Evolutionary conservation across 2,797 vertebrate species (phyloP), one percentile per base, ranked within the genome.

Genomic region (Poecile montanus): DNA sequence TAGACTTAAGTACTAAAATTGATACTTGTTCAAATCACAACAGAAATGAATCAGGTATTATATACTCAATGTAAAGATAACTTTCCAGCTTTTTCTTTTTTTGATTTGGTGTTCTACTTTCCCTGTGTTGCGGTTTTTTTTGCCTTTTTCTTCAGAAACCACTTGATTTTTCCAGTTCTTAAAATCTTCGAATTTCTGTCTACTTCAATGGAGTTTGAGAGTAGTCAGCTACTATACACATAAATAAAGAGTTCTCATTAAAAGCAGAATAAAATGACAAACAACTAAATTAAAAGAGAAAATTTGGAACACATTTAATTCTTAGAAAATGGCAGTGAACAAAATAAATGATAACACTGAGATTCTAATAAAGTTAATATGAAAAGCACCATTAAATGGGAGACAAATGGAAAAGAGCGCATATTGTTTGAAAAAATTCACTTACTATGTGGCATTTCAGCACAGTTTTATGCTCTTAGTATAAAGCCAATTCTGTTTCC

Each of bases 71-170:
- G 29, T 9, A 85, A 7, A 76, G 30, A 45, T 38, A 56, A 15
- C 57, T 93, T 42, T 61, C 8, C 7, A 38, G 9, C 11, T 29
- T 51, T 72, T 45, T 34, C 16, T 42, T 17, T 50, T 50, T 62
- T 32, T 50, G 11, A 38, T 14, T 50, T 0, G 0, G 16, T 79
- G 2, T 32, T 75, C 19, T 34, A 58, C 20, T 51, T 77, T 26
- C 6, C 10, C 70, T 23, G 25, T 18, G 13, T 29, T n/a, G 13
- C 47, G 5, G 3, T 4, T 32, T 30, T 30, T 67, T 58, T 45
- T 72, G 50, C 4, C 3, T 34, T 63, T 60, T 40, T 34, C 26
- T 60, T 8, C 17, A 81, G 14, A 67, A 60, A 60, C 10, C 4
- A 19, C 40, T 44, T 51, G 30, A 51, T 81, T 70, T 60, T 70